Base-by-base conservation (phyloP, 2,797 vertebrate genomes). In the Tadarida brasiliensis region DNA sequence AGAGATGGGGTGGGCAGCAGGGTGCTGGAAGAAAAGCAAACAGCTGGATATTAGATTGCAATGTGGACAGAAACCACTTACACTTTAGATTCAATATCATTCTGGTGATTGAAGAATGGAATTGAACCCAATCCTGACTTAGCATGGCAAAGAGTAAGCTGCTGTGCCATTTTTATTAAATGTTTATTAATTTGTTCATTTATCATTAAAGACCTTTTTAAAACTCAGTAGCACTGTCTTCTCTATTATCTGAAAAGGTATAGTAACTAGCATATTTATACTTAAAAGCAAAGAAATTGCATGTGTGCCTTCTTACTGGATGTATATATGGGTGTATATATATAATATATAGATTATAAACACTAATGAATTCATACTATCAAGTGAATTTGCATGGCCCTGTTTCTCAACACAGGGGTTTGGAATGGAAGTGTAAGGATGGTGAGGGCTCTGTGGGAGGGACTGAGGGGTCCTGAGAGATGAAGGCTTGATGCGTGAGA, bases 1-100 rank as follows among this genome's bases (percentile, higher is more conserved):
- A 94, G 76, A 95, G 68, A 70, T 5, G 3, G 88, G 88, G 57
- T 91, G 39, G 87, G 76, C 86, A 81, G 67, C 93, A 93, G 97
- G 81, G 80, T 96, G 71, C 93, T 77, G 33, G 86, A 96, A 94
- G 90, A 93, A 97, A 96, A 95, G 95, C 94, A 95, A 97, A 95
- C 89, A 95, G 91, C 91, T 93, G 77, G 74, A 84, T 97, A 97
- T 97, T 94, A 94, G 88, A 94, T 97, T 97, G 94, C 97, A 96
- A 10, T 82, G 47, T 93, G 91, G 84, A 97, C 91, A 90, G 94
- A 97, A 95, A 77, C 67, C 89, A 96, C 95, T 95, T 94, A 97
- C 0, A n/a, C 67, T 85, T 95, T 91, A 96, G 86, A 96, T 90
- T 95, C 51, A 19, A 90, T 96, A 96, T 92, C 97, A 91, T 73